Evolutionary conservation across 2,888 invertebrate species (phyloP).

Genomic region (Drosophila emarginata): DNA sequence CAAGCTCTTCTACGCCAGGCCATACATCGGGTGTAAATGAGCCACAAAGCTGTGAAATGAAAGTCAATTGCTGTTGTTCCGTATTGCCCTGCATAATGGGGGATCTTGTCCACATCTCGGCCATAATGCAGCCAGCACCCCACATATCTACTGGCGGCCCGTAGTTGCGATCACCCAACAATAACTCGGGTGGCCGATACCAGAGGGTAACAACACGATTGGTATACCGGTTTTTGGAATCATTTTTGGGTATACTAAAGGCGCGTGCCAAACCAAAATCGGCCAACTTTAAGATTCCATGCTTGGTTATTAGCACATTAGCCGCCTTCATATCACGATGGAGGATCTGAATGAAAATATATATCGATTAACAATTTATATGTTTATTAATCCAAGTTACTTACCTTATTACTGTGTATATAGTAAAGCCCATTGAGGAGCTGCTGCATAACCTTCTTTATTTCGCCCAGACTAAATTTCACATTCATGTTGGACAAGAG

Average conservation of each 20-base stretch:
- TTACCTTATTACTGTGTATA: constrained; percentile 95
- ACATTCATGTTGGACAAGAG: constrained; percentile 96
- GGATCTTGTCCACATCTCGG: constrained; percentile 99
- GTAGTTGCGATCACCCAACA: constrained; percentile 93
- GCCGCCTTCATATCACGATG: constrained; percentile 99
- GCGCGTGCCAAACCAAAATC: constrained; percentile 99
- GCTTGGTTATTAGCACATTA: constrained; percentile 97
- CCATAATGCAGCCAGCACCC: constrained; percentile 99
- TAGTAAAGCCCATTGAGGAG: constrained; percentile 94
- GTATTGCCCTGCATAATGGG: constrained; percentile 98
- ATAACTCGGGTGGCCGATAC: constrained; percentile 89
- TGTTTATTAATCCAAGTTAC: too few relatives aligned
- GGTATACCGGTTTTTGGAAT: constrained; percentile 95
- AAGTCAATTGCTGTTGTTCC: constrained; percentile 96
- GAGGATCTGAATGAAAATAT: constrained; percentile 84
- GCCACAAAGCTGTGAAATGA: constrained; percentile 98
- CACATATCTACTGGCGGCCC: constrained; percentile 98
- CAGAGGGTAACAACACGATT: constrained; percentile 98
- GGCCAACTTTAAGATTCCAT: constrained; percentile 96
- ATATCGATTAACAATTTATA: neutral
- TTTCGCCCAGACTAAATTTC: constrained; percentile 97
- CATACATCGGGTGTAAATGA: constrained; percentile 95
- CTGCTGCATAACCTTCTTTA: constrained; percentile 96
- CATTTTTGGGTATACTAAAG: constrained; percentile 93
- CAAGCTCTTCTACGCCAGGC: constrained; percentile 95